Base-by-base conservation (phyloP, 2,113 vertebrate genomes). In the Chaetodon trifascialis region DNA sequence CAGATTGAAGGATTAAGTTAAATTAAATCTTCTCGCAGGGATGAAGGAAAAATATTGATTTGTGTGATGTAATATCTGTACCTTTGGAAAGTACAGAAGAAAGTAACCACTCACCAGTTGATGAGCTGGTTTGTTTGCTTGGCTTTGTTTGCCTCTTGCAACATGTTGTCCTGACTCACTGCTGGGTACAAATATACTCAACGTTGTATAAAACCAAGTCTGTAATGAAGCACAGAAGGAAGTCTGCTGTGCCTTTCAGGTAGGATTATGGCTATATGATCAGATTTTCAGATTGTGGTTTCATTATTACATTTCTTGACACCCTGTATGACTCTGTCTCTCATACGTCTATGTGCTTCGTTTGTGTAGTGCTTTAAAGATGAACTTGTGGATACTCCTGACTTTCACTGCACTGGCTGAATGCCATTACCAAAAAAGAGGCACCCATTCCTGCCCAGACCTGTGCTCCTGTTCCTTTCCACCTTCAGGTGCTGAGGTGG, bases 401-500 rank as follows among this genome's bases (percentile, higher is more conserved):
- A 73, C 47, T 7, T 36, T 94, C 15, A 36, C 42, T 17, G 62
- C 83, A 11, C 47, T 94, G 55, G 58, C 86, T 67, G 86, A 81
- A 44, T 81, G 87, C 47, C 66, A 49, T 34, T 38, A 12, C 66
- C 78, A 66, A 38, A 68, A 46, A 46, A 25, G 79, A 78, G 67
- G 73, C 10, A 47, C 72, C 73, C 63, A 80, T 62, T 90, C 91
- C 5, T 95, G 91, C 47, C 93, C 93, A 7, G 56, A 80, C 7
- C 72, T 84, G 11, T 97, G 96, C 83, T 79, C 80, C 34, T 95
- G 96, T 47, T 85, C 69, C 56, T 82, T 75, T 34, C 11, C 51
- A 23, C 4, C 15, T 21, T 85, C 74, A 0, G 73, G 86, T 62
- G 87, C 76, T 8, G 93, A 94, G 0, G 84, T 95, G 12, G 63